These are phyloP conservation scores for Menura novaehollandiae DNA, from an alignment of 2,113 vertebrate genomes.

Conservation along the genomic window DNA sequence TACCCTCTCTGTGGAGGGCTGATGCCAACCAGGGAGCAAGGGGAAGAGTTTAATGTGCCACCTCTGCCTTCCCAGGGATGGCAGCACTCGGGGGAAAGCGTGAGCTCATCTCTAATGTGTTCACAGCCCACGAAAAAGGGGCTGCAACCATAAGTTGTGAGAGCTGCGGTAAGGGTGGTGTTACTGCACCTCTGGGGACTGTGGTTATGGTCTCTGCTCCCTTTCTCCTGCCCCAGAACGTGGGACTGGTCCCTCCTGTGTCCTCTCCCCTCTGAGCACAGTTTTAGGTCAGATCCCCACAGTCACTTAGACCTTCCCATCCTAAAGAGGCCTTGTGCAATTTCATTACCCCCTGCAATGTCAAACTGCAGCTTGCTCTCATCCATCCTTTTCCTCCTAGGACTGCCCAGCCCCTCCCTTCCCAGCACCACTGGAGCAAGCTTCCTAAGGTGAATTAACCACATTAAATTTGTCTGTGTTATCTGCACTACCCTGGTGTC, in stretches of 20 bases:
- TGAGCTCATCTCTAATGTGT: fast-evolving
- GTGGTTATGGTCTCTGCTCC: neutral
- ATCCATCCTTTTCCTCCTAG: conserved; percentile 58
- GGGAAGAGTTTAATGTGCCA: neutral
- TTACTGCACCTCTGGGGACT: neutral
- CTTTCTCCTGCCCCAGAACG: neutral
- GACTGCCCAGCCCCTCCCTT: conserved; percentile 46
- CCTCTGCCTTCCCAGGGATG: neutral
- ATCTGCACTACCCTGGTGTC: conserved; percentile 21
- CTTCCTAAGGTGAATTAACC: conserved; percentile 48
- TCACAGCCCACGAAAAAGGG: neutral
- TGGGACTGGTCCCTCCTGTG: neutral
- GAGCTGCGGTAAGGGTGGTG: neutral
- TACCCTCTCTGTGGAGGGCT: fast-evolving
- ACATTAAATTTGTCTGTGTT: conserved; percentile 49
- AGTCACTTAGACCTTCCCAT: neutral
- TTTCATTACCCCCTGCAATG: conserved; percentile 12
- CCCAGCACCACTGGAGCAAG: neutral
- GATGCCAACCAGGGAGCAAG: neutral
- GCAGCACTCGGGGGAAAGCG: neutral
- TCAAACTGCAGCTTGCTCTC: conserved; percentile 20
- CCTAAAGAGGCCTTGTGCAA: neutral
- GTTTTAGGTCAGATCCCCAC: neutral
- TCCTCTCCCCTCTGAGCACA: neutral
- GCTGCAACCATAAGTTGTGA: neutral